Base-by-base conservation (phyloP, 2,797 vertebrate species). In the Coilia nasus region DNA sequence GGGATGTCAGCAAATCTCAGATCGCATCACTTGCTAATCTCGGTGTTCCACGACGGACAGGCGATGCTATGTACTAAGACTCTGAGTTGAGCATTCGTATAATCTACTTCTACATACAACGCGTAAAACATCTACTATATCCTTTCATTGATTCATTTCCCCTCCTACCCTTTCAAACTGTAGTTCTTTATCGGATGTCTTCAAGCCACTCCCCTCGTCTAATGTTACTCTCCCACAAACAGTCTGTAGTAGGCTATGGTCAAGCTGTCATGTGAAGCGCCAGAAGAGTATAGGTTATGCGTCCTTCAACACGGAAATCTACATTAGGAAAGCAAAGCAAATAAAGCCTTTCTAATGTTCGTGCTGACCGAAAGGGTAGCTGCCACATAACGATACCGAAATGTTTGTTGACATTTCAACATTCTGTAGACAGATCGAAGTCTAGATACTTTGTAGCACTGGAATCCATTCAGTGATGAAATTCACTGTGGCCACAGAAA, bases 1-100 rank as follows among this genome's bases (percentile, higher is more conserved):
- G 62, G 67, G 87, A 67, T 71, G 86, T 87, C 89, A 90, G 86
- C 81, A 90, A 84, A 89, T 87, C 90, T 85, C 90, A 89, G 87
- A 89, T 90, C 88, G 62, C 85, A 86, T 91, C 89, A 86, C 87
- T 83, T 83, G 86, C 87, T 88, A 60, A 88, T 87, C 89, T 87
- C 87, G 89, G 71, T 87, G 86, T 59, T 59, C 50, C 81, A 83
- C 84, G 57, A 54, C 60, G 85, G 82, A 89, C 31, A 78, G 71
- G 19, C 35, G 31, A 15, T 44, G 71, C 35, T 14, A 44, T 35
- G 71, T 31, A 44, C 71, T 44, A 17, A 78, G 31, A 78, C 5
- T 41, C 15, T n/a, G n/a, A 17, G 17, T 28, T 25, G 31, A 78
- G 35, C 71, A 21, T 78, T 44, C 35, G n/a, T 64, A 23, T 9